Evolutionary conservation across 2,888 invertebrate genomes (phyloP).

Genomic region (Nomada lathburiana): DNA sequence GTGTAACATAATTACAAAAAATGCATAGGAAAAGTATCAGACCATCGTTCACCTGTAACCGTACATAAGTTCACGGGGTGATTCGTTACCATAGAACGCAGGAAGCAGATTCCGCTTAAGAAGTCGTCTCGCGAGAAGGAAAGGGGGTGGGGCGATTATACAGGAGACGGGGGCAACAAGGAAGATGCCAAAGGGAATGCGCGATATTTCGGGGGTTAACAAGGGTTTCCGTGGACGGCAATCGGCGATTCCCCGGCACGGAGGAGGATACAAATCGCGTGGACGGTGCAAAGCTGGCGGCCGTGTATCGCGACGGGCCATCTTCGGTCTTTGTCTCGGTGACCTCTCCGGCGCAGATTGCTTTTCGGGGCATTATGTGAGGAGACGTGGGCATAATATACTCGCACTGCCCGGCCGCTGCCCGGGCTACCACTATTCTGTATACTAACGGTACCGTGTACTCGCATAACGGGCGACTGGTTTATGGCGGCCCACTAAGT

Average conservation of each 20-base stretch:
- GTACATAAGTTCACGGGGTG: neutral
- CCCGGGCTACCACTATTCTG: slow-evolving; percentile 54
- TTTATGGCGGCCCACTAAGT: slow-evolving; percentile 53
- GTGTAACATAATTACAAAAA: neutral
- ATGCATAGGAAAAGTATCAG: neutral
- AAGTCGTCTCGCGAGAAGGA: neutral
- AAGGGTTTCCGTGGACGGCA: slow-evolving; percentile 35
- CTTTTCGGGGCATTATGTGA: slow-evolving; percentile 67
- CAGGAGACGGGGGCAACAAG: slow-evolving; percentile 37
- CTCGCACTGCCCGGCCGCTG: slow-evolving; percentile 51
- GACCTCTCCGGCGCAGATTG: slow-evolving; percentile 66
- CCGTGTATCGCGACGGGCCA: slow-evolving; percentile 63
- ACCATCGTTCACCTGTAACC: no score
- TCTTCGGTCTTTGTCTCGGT: slow-evolving; percentile 70
- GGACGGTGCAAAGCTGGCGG: slow-evolving; percentile 43
- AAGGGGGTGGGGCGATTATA: slow-evolving; percentile 7
- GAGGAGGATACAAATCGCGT: slow-evolving; percentile 40
- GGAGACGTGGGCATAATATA: slow-evolving; percentile 68
- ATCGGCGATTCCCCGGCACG: slow-evolving; percentile 47
- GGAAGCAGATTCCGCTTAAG: neutral
- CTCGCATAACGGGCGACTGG: slow-evolving; percentile 64
- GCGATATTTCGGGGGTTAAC: slow-evolving; percentile 35
- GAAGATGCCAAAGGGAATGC: slow-evolving; percentile 50
- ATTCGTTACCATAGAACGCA: neutral
- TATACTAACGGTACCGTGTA: slow-evolving; percentile 64